phyloP scores from a whole-genome alignment of 2,113 vertebrate genomes.

The Oxyura jamaicensis region DNA sequence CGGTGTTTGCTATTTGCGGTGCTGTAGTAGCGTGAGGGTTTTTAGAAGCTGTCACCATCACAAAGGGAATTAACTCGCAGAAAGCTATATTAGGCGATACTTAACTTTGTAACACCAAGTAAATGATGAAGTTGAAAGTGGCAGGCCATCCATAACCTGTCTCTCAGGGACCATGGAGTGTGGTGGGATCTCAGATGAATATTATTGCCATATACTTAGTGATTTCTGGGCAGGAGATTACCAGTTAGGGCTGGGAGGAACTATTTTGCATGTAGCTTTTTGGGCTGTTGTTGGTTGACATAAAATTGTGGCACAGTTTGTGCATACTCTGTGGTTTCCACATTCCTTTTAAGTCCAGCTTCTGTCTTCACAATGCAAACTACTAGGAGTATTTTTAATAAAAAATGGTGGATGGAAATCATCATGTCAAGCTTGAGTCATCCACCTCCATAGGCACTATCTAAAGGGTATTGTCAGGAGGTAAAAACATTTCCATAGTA shows the following conservation, averaged over 20 bases:
- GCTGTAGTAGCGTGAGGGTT: not conserved
- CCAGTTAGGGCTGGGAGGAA: not conserved
- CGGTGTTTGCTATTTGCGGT: not conserved
- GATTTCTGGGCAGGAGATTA: not conserved
- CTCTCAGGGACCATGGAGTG: not conserved
- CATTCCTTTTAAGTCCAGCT: not conserved
- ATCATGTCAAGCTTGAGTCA: slow-evolving; percentile 59
- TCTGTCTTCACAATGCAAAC: not conserved
- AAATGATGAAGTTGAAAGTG: not conserved
- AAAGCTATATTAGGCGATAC: not conserved
- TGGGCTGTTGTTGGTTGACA: not conserved
- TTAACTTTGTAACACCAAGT: not conserved
- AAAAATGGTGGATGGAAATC: slow-evolving; percentile 58
- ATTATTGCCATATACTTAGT: not conserved
- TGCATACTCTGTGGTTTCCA: not conserved
- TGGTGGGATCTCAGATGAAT: not conserved
- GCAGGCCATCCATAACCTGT: not conserved
- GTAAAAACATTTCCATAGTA: slow-evolving; percentile 47
- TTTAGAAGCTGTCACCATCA: not conserved
- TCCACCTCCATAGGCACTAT: slow-evolving; percentile 54
- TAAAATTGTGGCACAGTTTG: not conserved
- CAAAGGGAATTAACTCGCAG: slow-evolving; percentile 1
- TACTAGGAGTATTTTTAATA: slow-evolving; percentile 26
- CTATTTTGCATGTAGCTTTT: not conserved
- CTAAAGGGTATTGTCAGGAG: slow-evolving; percentile 62